Percentiles rank a stretch among this genome's conserved stretches.
phyloP scores from a whole-genome alignment of 2,797 vertebrate species.

The Enteromius fasciolatus region DNA sequence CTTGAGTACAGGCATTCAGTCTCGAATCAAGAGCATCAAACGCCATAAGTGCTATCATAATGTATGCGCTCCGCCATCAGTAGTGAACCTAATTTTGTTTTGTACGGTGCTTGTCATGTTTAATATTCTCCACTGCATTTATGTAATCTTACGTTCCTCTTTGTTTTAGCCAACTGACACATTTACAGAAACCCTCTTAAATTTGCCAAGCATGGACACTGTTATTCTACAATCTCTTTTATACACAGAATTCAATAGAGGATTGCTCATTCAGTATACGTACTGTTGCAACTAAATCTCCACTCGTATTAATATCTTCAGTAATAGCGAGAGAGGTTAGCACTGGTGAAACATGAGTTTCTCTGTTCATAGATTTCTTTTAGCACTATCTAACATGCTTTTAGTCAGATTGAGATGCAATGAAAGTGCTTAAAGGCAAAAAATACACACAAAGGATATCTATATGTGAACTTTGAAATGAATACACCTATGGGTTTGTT shows the following conservation, averaged over 20 bases:
- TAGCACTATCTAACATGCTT: neutral
- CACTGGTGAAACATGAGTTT: neutral
- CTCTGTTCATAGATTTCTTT: neutral
- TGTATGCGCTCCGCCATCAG: neutral
- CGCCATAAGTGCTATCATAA: conserved; percentile 14
- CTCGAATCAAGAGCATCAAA: conserved; percentile 1
- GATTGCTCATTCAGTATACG: neutral
- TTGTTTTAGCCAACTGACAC: neutral
- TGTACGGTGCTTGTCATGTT: neutral
- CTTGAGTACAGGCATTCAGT: conserved; percentile 25
- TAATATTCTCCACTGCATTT: neutral
- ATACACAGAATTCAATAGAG: neutral
- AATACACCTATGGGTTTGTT: conserved; percentile 24
- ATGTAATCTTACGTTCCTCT: neutral
- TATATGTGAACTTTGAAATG: conserved; percentile 8
- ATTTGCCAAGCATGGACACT: neutral
- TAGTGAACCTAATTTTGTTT: neutral
- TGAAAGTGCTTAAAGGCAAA: neutral
- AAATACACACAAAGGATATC: neutral
- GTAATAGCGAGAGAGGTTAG: neutral
- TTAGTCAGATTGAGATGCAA: neutral
- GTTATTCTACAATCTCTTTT: neutral
- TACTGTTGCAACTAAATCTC: neutral
- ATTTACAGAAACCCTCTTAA: neutral
- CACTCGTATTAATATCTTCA: neutral